A percentile compares a stretch with the other conserved stretches of the same genome.
These are phyloP conservation scores for Drosophila fulvimacula DNA, from an alignment of 2,888 invertebrate genomes.

Conservation along the genomic window DNA sequence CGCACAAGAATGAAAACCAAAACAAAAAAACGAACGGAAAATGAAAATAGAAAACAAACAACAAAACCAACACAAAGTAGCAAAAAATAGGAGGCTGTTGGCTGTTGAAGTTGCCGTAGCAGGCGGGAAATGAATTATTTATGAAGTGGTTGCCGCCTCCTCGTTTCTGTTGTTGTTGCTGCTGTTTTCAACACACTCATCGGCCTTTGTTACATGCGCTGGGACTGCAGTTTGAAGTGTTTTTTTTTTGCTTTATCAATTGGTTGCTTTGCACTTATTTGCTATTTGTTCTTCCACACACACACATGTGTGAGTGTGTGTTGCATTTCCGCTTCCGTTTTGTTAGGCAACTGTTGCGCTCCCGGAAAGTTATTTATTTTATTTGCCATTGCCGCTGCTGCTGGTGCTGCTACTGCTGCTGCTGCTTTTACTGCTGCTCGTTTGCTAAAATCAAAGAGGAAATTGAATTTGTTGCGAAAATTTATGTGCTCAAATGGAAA, in stretches of 20 bases:
- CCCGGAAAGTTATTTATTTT: constrained; percentile 76
- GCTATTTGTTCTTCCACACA: constrained; percentile 71
- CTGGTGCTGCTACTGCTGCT: constrained; percentile 24
- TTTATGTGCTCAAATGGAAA: constrained; percentile 77
- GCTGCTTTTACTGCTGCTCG: constrained; percentile 57
- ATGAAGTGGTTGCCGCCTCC: constrained; percentile 82
- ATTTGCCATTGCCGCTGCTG: constrained; percentile 62
- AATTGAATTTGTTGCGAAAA: constrained; percentile 80
- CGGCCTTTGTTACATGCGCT: constrained; percentile 68
- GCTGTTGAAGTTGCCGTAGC: constrained; percentile 71
- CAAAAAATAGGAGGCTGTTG: constrained; percentile 27
- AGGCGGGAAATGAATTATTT: constrained; percentile 84
- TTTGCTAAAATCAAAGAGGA: constrained; percentile 79
- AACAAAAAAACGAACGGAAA: constrained; percentile 4
- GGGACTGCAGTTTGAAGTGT: constrained; percentile 67
- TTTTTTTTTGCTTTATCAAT: constrained; percentile 79
- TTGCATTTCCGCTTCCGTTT: constrained; percentile 75
- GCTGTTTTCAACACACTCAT: constrained; percentile 56
- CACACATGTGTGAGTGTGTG: constrained; percentile 24
- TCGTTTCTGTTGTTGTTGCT: constrained; percentile 45
- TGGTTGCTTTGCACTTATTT: constrained; percentile 80
- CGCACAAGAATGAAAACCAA: constrained; percentile 30
- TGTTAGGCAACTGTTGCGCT: constrained; percentile 80
- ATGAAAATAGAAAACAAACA: constrained; percentile 11
- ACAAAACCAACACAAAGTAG: constrained; percentile 14